phyloP scores from a whole-genome alignment of 2,888 invertebrate genomes.

The Sinohyriopsis cumingii region DNA sequence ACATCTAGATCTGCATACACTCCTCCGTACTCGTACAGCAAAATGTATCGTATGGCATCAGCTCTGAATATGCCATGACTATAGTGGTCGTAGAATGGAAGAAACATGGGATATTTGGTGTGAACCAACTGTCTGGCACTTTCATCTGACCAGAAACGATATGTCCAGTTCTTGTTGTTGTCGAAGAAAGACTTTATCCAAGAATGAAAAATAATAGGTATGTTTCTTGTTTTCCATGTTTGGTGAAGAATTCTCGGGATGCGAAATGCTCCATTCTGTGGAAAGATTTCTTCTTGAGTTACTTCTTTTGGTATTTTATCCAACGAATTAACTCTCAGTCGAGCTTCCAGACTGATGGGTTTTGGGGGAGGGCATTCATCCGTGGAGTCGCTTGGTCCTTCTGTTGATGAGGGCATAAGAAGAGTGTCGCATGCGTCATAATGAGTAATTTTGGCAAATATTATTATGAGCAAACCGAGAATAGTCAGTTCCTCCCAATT shows the following conservation, averaged over 20 bases:
- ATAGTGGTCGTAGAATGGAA: not conserved
- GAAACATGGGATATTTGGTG: slow-evolving; percentile 27
- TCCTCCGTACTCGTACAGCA: not conserved
- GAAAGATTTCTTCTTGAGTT: too few species aligned
- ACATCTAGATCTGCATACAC: slow-evolving; percentile 6
- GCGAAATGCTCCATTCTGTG: not conserved
- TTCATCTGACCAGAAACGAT: slow-evolving; percentile 51
- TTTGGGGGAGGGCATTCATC: too few species aligned
- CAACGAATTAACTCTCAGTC: too few species aligned
- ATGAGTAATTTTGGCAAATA: too few species aligned
- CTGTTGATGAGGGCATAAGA: too few species aligned
- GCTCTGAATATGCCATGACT: not conserved
- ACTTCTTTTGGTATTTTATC: too few species aligned
- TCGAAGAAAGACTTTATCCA: slow-evolving; percentile 37
- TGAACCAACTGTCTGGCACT: slow-evolving; percentile 35
- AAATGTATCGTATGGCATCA: too few species aligned
- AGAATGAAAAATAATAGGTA: slow-evolving; percentile 10
- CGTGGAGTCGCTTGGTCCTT: too few species aligned
- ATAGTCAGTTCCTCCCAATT: too few species aligned
- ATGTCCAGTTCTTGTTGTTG: slow-evolving; percentile 48
- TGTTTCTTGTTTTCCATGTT: slow-evolving; percentile 8
- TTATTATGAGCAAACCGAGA: too few species aligned
- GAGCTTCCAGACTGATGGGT: too few species aligned
- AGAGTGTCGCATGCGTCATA: too few species aligned
- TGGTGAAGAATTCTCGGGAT: slow-evolving; percentile 28